A percentile compares a stretch with the other conserved stretches of the same genome.
These are phyloP conservation scores for Sapayoa aenigma DNA, from an alignment of 2,113 vertebrate species.

Conservation along the genomic window DNA sequence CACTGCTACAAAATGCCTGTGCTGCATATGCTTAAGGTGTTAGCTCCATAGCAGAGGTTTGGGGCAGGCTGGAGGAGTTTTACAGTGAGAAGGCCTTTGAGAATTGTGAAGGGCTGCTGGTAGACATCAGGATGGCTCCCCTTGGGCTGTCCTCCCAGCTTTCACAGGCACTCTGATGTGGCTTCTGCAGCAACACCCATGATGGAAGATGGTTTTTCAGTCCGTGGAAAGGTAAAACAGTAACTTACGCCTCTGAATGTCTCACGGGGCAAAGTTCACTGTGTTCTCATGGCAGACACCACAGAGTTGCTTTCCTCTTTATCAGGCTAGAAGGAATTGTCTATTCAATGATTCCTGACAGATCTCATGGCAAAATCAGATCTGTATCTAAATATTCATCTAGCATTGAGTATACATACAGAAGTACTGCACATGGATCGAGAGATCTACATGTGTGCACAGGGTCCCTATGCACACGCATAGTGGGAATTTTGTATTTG, in stretches of 20 bases:
- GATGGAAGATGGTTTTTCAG: not conserved
- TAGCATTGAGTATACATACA: fast-evolving
- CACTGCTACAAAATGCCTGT: not conserved
- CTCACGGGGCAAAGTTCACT: not conserved
- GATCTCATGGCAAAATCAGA: not conserved
- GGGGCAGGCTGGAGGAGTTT: not conserved
- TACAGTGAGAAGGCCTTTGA: not conserved
- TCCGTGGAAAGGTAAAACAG: not conserved
- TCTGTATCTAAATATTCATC: not conserved
- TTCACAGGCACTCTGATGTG: fast-evolving
- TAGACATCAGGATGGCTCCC: not conserved
- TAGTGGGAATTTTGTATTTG: not conserved
- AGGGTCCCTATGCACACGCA: not conserved
- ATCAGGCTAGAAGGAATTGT: not conserved
- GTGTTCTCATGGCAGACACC: not conserved
- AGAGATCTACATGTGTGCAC: not conserved
- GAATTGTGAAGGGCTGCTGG: not conserved
- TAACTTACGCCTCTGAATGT: not conserved
- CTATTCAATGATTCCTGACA: not conserved
- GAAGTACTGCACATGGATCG: fast-evolving
- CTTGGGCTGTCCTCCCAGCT: not conserved
- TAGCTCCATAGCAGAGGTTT: not conserved
- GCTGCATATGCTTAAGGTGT: not conserved
- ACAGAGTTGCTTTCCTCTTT: not conserved
- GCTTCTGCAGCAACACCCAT: not conserved